A percentile compares a stretch with the other conserved stretches of the same genome.
These are phyloP conservation scores for Sphenodon punctatus DNA, from an alignment of 2,797 vertebrate genomes.

Conservation along the genomic window DNA sequence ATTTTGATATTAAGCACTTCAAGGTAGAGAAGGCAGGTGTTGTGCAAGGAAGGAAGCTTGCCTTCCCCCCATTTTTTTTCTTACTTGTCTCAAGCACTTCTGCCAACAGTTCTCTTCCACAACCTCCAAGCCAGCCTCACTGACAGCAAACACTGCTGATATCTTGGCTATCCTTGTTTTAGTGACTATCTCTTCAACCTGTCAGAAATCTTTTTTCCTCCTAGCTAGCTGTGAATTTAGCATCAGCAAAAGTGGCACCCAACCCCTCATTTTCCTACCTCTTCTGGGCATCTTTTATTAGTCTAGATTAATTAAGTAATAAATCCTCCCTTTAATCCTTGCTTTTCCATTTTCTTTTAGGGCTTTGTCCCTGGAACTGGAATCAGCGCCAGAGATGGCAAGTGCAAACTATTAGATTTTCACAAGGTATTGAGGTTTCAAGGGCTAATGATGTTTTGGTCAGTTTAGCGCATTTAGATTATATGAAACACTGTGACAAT, in stretches of 20 bases:
- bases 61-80: not conserved
- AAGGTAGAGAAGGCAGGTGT: too few relatives aligned
- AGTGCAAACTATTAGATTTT: too few relatives aligned
- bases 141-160: not conserved
- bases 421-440: too few relatives aligned
- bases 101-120: not conserved
- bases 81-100: not conserved
- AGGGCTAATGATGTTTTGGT: too few relatives aligned
- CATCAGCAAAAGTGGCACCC: not conserved
- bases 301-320: not conserved
- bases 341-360: not conserved
- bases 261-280: not conserved
- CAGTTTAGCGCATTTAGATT: too few relatives aligned
- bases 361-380: not conserved
- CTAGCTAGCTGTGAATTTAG: not conserved
- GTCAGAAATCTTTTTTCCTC: not conserved
- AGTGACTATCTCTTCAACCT: not conserved
- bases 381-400: too few relatives aligned
- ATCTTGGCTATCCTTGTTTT: not conserved
- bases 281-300: not conserved
- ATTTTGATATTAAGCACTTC: not conserved
- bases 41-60: too few relatives aligned
- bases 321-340: not conserved
- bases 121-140: not conserved
- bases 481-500: too few relatives aligned